These are phyloP conservation scores for Chondrilla cf. caribensis DNA, from an alignment of 37 sponge, comb jelly and placozoan genomes.

Conservation along the genomic window DNA sequence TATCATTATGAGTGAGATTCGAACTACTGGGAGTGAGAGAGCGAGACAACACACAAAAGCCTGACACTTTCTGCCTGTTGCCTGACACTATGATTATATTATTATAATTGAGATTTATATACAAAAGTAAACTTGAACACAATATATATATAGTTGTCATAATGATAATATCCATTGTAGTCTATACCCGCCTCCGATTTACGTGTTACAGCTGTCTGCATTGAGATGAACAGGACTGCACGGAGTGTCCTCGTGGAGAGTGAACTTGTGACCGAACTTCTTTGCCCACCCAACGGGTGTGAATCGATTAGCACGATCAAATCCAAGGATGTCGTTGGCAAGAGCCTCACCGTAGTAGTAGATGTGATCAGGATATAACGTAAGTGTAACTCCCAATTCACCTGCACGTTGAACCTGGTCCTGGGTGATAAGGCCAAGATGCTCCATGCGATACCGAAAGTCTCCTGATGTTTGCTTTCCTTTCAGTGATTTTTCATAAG, in stretches of 20 bases:
- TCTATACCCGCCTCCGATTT: neutral
- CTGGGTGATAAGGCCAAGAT: slow-evolving; percentile 44
- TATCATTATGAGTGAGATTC: too few species aligned
- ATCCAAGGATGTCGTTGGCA: slow-evolving; percentile 42
- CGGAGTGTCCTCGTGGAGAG: slow-evolving; percentile 58
- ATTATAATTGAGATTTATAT: too few species aligned
- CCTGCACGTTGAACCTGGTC: slow-evolving; percentile 25
- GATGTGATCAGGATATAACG: slow-evolving; percentile 46
- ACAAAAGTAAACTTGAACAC: too few species aligned
- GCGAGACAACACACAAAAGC: too few species aligned
- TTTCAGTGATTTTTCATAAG: slow-evolving; percentile 9
- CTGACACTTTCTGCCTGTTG: too few species aligned
- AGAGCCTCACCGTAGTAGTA: slow-evolving; percentile 45
- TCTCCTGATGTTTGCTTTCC: neutral
- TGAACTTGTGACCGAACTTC: slow-evolving; percentile 6
- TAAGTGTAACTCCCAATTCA: slow-evolving; percentile 37
- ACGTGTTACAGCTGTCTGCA: slow-evolving; percentile 42
- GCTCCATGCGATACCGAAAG: slow-evolving; percentile 57
- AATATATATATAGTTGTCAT: too few species aligned
- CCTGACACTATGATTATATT: too few species aligned
- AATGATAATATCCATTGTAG: too few species aligned
- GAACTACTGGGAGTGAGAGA: too few species aligned
- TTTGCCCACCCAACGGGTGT: slow-evolving; percentile 28
- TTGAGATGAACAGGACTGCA: slow-evolving; percentile 25
- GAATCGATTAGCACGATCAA: slow-evolving; percentile 30